These are phyloP conservation scores for Ataeniobius toweri DNA, from an alignment of 2,797 vertebrate species.

Conservation along the genomic window DNA sequence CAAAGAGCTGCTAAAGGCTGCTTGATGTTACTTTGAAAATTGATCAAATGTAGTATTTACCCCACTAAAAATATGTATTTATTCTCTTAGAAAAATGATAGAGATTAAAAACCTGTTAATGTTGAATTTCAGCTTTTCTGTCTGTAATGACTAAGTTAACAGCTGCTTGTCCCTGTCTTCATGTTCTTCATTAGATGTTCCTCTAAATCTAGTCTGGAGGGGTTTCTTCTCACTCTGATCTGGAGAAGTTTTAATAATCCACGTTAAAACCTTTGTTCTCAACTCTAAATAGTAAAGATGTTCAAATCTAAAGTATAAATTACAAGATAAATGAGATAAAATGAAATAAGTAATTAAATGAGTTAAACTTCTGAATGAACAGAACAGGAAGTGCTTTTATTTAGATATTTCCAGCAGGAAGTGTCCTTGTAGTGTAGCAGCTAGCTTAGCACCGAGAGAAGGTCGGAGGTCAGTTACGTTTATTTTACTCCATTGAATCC, in stretches of 20 bases:
- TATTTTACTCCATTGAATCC: too few relatives aligned
- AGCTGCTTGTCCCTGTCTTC: not conserved
- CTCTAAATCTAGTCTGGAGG: not conserved
- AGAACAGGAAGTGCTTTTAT: not conserved
- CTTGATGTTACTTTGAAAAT: not conserved
- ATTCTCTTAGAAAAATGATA: too few relatives aligned
- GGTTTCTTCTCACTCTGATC: not conserved
- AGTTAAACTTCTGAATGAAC: not conserved
- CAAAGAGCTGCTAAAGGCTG: not conserved
- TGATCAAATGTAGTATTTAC: too few relatives aligned
- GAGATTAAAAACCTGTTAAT: too few relatives aligned
- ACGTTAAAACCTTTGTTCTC: too few relatives aligned
- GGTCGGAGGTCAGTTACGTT: not conserved
- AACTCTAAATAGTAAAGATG: too few relatives aligned
- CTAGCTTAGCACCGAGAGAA: not conserved
- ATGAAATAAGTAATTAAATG: not conserved
- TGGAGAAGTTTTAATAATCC: not conserved
- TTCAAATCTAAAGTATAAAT: too few relatives aligned
- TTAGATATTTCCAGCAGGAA: not conserved
- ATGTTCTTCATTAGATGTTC: not conserved
- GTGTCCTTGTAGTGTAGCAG: not conserved
- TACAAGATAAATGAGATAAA: too few relatives aligned
- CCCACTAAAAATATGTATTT: too few relatives aligned
- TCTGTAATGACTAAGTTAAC: not conserved
- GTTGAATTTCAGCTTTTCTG: too few relatives aligned